Conservation (phyloP, 2,113 vertebrate genomes). For the Struthidea cinerea region DNA sequence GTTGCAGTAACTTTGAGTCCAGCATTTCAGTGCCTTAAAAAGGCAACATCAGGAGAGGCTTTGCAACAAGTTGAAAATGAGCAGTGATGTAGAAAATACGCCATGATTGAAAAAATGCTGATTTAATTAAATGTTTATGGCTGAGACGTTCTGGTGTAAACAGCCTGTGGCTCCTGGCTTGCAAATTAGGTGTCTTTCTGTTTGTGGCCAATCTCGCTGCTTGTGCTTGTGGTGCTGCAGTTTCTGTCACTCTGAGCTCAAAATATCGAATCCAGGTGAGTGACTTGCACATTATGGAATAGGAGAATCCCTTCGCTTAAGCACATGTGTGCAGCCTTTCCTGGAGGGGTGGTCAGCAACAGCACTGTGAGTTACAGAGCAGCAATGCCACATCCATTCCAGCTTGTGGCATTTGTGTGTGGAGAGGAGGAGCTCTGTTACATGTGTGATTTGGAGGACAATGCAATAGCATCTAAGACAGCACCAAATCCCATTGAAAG, state of each 20-base stretch:
- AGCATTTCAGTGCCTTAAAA: neutral
- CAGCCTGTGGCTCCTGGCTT: constrained; percentile 16
- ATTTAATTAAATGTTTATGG: constrained; percentile 32
- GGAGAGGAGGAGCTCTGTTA: neutral
- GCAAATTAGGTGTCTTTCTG: neutral
- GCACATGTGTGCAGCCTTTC: neutral
- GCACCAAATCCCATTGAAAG: neutral
- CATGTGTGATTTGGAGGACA: neutral
- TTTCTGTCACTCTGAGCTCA: neutral
- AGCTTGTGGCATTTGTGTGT: neutral
- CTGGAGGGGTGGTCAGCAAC: neutral
- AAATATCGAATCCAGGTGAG: neutral
- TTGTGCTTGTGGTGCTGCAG: neutral
- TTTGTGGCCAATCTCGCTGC: neutral
- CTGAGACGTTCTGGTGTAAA: constrained; percentile 13
- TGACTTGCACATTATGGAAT: neutral
- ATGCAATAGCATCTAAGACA: neutral
- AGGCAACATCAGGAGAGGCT: neutral
- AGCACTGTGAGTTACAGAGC: neutral
- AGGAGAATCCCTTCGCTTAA: neutral
- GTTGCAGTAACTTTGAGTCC: neutral
- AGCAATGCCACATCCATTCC: neutral
- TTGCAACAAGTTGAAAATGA: neutral
- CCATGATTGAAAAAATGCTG: neutral
- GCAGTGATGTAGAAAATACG: constrained; percentile 16